phyloP scores from a whole-genome alignment of 2,888 invertebrate species.

The Serrognathus titanus region DNA sequence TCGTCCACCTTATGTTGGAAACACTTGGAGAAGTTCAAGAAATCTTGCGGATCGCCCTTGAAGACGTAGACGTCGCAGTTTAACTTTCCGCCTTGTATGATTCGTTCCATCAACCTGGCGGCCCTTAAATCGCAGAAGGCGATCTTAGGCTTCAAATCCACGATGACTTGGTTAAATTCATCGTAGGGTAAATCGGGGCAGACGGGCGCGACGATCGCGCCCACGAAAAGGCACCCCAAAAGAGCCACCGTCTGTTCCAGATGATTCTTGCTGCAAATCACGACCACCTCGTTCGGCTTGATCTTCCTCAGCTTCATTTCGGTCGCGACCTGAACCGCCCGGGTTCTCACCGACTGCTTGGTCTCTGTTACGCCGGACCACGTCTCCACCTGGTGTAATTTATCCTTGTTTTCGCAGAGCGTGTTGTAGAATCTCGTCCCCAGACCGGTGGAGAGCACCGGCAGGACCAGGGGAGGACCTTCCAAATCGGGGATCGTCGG shows the following conservation, averaged over 20 bases:
- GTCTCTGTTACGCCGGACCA: constrained; percentile 37
- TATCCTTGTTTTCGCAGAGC: constrained; percentile 30
- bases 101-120: constrained; percentile 32
- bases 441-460: constrained; percentile 25
- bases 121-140: constrained; percentile 38
- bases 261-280: constrained; percentile 36
- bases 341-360: constrained; percentile 34
- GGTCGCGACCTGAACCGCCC: constrained; percentile 35
- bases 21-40: constrained; percentile 20
- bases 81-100: constrained; percentile 19
- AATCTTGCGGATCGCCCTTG: constrained; percentile 25
- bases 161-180: constrained; percentile 31
- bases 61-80: constrained; percentile 20
- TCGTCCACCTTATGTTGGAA: constrained; percentile 9
- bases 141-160: constrained; percentile 37
- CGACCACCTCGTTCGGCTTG: constrained; percentile 33
- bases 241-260: constrained; percentile 39
- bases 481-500: background rate
- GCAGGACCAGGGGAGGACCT: constrained; percentile 1
- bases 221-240: constrained; percentile 35
- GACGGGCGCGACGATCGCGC: constrained; percentile 39
- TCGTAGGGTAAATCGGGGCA: constrained; percentile 31
- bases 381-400: constrained; percentile 39
- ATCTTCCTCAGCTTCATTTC: constrained; percentile 32
- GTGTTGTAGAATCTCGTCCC: constrained; percentile 33